Evolutionary conservation across 2,888 invertebrate species (phyloP).

Genomic region (Phortica magna): DNA sequence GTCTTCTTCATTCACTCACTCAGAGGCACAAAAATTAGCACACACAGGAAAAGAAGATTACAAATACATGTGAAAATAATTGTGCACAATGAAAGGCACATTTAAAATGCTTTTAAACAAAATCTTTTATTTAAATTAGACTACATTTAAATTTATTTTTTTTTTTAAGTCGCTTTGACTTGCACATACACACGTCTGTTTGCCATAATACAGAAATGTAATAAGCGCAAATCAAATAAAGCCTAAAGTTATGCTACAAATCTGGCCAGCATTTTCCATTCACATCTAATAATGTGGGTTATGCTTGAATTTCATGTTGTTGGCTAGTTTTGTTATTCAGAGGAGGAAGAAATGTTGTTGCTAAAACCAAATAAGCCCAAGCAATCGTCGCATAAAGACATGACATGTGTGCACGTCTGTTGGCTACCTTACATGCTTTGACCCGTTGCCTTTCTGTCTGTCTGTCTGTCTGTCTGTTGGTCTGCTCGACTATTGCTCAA

Average conservation of each 20-base stretch:
- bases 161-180: neutral
- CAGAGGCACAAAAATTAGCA: constrained; percentile 15
- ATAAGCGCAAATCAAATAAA: constrained; percentile 57
- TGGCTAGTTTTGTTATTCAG: too few relatives aligned
- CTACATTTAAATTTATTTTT: constrained; percentile 35
- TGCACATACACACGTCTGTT: neutral
- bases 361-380: constrained; percentile 63
- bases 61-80: neutral
- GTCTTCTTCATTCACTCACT: constrained; percentile 16
- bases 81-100: constrained; percentile 21
- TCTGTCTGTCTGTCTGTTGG: neutral
- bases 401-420: constrained; percentile 56
- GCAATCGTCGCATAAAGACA: constrained; percentile 65
- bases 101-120: constrained; percentile 48
- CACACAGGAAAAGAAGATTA: neutral
- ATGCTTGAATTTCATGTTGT: too few relatives aligned
- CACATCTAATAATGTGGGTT: neutral
- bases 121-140: constrained; percentile 46
- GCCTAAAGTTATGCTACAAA: constrained; percentile 36
- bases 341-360: neutral
- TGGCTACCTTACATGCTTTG: neutral
- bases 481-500: neutral
- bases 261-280: neutral
- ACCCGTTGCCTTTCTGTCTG: neutral
- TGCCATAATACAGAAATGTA: neutral